Evolutionary conservation across 2,113 vertebrate species (phyloP).

Genomic region (Pseudorasbora parva): DNA sequence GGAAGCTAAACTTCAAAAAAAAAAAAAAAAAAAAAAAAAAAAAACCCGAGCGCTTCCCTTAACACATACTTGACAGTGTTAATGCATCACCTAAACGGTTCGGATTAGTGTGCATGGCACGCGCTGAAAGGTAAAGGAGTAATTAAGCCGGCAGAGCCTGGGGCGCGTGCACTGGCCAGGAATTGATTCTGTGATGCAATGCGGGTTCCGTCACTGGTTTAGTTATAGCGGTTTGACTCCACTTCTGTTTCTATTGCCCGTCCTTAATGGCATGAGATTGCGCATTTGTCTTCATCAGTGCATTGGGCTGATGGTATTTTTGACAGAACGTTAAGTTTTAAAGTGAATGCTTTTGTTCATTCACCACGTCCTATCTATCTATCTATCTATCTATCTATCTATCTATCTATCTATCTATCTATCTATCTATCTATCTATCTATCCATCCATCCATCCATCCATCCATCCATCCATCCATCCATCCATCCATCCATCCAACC

Average conservation of each 20-base stretch:
- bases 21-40: not conserved
- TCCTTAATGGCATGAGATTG: slow-evolving; percentile 60
- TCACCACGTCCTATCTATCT: not conserved
- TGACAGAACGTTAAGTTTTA: not conserved
- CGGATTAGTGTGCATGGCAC: slow-evolving; percentile 33
- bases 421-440: slow-evolving; percentile 4
- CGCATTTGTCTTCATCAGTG: slow-evolving; percentile 70
- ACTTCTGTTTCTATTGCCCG: slow-evolving; percentile 31
- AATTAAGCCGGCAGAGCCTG: slow-evolving; percentile 46
- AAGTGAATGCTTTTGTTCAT: not conserved
- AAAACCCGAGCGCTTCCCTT: slow-evolving; percentile 16
- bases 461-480: not conserved
- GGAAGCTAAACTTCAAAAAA: slow-evolving; percentile 12
- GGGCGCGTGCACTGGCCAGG: slow-evolving; percentile 33
- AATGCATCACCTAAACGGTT: slow-evolving; percentile 28
- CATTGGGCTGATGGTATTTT: not conserved
- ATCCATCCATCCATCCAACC: not conserved
- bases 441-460: not conserved
- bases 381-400: not conserved
- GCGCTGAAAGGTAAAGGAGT: slow-evolving; percentile 40
- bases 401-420: not conserved
- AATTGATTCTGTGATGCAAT: slow-evolving; percentile 79
- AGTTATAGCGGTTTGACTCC: slow-evolving; percentile 55
- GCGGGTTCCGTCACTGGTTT: slow-evolving; percentile 71
- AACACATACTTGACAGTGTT: slow-evolving; percentile 17